Base-by-base conservation (phyloP, 2,113 vertebrate genomes). In the Sprattus sprattus region DNA sequence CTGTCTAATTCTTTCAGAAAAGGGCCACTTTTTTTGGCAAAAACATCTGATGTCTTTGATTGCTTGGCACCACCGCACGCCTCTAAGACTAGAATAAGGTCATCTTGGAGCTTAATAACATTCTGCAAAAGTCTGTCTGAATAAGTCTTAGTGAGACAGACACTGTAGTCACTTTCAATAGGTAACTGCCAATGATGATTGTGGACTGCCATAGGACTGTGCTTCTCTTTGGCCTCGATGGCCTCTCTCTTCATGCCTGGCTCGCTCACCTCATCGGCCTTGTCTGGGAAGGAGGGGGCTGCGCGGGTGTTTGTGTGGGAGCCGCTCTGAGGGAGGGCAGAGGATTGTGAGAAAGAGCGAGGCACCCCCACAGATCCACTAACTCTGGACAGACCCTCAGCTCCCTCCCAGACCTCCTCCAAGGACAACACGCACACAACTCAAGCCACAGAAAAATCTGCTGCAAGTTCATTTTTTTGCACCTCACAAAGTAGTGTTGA, bases 371-470 rank as follows among this genome's bases (percentile, higher is more conserved):
- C 80, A 83, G 86, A 81, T 87, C 45, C 89, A 85, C 87, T 85
- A 75, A 82, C 84, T 83, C 75, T 85, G 86, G 87, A 89, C 86
- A 88, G 90, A 88, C 89, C 86, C 84, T 88, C 89, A 78, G 84
- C 83, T 87, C 87, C 80, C 83, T 87, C 87, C 80, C 90, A 86
- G 85, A 86, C 87, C 82, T 85, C 82, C 87, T 91, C 84, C 89
- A 90, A 91, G 90, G 91, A 90, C 91, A 92, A 91, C 64, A 85
- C 84, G 88, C 88, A 86, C 81, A 81, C 81, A 84, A 91, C 81
- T 86, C 86, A 87, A 87, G 88, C 78, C 52, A 88, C 67, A 88
- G 44, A 81, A 18, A 39, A 54, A 20, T 54, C 39, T 60, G 39
- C 54, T 78, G 64, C 64, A 71, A 71, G 64, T 71, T 71, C 64